A percentile compares a stretch with the other conserved stretches of the same genome.
Evolutionary conservation across 2,888 invertebrate genomes (phyloP).

Genomic region (Trilocha varians): DNA sequence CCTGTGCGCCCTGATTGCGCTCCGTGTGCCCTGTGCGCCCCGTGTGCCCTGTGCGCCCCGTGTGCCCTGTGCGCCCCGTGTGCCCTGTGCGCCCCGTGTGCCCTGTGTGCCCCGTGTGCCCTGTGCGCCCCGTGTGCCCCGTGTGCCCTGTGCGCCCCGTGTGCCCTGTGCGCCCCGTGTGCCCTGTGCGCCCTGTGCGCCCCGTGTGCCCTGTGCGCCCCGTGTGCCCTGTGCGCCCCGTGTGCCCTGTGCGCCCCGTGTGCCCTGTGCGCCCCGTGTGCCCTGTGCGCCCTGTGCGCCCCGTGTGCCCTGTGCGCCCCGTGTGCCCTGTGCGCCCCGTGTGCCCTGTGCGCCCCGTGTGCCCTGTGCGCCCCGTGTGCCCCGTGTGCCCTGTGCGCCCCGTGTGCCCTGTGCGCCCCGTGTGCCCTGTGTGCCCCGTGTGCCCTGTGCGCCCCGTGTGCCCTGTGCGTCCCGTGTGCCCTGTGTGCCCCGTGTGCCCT

Average conservation of each 20-base stretch:
- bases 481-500: neutral
- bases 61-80: too few species aligned
- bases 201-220: slow-evolving; percentile 17
- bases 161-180: neutral
- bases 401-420: neutral
- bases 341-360: too few species aligned
- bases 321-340: slow-evolving; percentile 22
- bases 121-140: neutral
- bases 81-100: slow-evolving; percentile 21
- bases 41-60: too few species aligned
- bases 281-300: neutral
- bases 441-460: slow-evolving; percentile 21
- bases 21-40: neutral
- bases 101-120: too few species aligned
- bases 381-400: neutral
- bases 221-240: slow-evolving; percentile 20
- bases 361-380: neutral
- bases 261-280: neutral
- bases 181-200: too few species aligned
- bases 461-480: too few species aligned
- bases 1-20: neutral
- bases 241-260: too few species aligned
- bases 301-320: too few species aligned
- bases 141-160: too few species aligned
- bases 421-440: too few species aligned